Base-by-base conservation (phyloP, 2,797 vertebrate species). In the Darevskia nairensis region DNA sequence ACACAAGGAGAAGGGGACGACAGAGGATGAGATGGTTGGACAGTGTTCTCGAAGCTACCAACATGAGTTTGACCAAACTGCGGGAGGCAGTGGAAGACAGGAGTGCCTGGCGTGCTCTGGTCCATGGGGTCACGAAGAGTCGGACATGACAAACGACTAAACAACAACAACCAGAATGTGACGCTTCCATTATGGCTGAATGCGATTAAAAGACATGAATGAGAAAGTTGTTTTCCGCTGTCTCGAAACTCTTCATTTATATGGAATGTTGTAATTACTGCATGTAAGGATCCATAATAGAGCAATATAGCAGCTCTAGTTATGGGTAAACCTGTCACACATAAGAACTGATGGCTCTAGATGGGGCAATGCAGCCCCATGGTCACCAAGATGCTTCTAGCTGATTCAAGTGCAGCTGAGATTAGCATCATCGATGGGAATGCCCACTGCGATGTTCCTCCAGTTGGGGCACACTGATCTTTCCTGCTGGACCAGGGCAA, bases 171-270 rank as follows among this genome's bases (percentile, higher is more conserved):
- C 74, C 71, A 23, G 11, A 84, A 86, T 87, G 64, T 88, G 66
- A 90, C 61, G 78, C 23, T 75, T 91, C 46, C 29, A 61, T 35
- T 89, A 91, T 0, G 1, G 50, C 10, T 88, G 15, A 92, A 82
- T 71, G 85, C 90, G 90, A 92, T 29, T 55, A 89, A 82, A 86
- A 75, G 82, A 13, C 29, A 90, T 11, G 41, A 93, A 29, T 8
- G 2, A 11, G 27, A 78, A 89, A 92, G 85, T 2, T 87, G 35
- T 77, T 85, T 85, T 25, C 39, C 19, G 0, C 1, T 46, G 46
- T 82, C 80, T 77, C 80, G 66, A 75, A 79, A 39, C 5, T 74
- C 68, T 80, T 32, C 13, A 55, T 79, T 90, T 66, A 66, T 8
- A 68, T 1, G 61, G 46, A 39, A 61, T 66, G 35, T 82, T 87